phyloP scores from a whole-genome alignment of 2,113 vertebrate genomes.

The Lasiurus cinereus region DNA sequence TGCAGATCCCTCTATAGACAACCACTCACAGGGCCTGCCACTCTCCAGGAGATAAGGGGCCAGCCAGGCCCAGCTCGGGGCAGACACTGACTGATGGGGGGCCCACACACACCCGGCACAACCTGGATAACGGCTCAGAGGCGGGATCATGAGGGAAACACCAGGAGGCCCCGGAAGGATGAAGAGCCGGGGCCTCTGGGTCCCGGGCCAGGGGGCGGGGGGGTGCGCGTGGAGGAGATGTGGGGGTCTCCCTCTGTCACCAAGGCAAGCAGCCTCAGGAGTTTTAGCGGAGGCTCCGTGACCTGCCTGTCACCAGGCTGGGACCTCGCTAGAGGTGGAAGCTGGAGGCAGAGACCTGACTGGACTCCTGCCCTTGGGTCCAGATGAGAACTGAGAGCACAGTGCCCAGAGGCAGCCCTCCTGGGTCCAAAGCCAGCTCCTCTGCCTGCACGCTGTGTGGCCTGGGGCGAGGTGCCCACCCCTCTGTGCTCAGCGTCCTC shows the following conservation, averaged over 20 bases:
- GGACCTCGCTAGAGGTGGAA: background rate
- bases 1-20: background rate
- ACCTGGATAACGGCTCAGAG: background rate
- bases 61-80: background rate
- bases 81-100: too few relatives aligned
- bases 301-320: background rate
- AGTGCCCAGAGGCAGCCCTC: background rate
- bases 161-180: background rate
- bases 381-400: background rate
- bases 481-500: background rate
- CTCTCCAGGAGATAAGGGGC: background rate
- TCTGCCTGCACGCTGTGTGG: background rate
- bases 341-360: background rate
- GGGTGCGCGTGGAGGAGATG: background rate
- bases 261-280: accelerated
- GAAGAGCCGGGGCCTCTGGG: accelerated
- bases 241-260: background rate
- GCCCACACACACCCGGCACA: too few relatives aligned
- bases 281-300: accelerated
- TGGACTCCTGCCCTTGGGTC: background rate
- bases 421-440: background rate
- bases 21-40: accelerated
- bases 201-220: too few relatives aligned
- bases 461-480: too few relatives aligned
- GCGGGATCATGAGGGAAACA: too few relatives aligned